A percentile compares a stretch with the other conserved stretches of the same genome.
These are phyloP conservation scores for Drosophila robusta DNA, from an alignment of 2,888 invertebrate genomes.

Conservation along the genomic window DNA sequence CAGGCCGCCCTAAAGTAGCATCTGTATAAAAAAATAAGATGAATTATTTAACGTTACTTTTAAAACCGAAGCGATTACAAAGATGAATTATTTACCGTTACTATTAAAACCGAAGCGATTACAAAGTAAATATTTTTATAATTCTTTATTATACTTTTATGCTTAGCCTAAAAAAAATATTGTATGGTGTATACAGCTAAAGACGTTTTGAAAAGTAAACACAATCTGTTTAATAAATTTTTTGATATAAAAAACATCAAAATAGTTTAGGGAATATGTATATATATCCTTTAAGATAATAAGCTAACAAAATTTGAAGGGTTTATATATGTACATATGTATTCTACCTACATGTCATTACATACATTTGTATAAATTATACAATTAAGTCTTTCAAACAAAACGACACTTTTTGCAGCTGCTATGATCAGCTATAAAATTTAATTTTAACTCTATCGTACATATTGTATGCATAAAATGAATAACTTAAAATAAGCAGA, in stretches of 20 bases:
- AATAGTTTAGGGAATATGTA: background rate
- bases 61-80: no score
- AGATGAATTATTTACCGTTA: no score
- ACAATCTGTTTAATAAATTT: no score
- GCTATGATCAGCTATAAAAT: background rate
- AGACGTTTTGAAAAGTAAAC: no score
- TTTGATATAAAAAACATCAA: no score
- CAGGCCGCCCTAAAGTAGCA: no score
- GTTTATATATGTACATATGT: conserved; percentile 23
- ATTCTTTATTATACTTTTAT: conserved; percentile 13
- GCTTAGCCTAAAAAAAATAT: conserved; percentile 40
- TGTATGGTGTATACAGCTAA: conserved; percentile 18
- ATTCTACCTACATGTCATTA: conserved; percentile 25
- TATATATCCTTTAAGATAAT: conserved; percentile 7
- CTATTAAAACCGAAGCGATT: no score
- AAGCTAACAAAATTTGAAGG: conserved; percentile 19
- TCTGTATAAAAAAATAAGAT: no score
- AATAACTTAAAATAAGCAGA: conserved; percentile 17
- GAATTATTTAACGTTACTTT: no score
- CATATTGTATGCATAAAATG: conserved; percentile 25
- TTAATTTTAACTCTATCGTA: conserved; percentile 12
- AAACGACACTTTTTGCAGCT: conserved; percentile 27
- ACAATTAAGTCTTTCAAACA: conserved; percentile 38
- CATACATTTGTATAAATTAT: conserved; percentile 18
- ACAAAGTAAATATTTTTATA: no score